Percentiles rank a stretch among this genome's conserved stretches.
These are phyloP conservation scores for Dryobates pubescens DNA, from an alignment of 2,797 vertebrate genomes.

Conservation along the genomic window DNA sequence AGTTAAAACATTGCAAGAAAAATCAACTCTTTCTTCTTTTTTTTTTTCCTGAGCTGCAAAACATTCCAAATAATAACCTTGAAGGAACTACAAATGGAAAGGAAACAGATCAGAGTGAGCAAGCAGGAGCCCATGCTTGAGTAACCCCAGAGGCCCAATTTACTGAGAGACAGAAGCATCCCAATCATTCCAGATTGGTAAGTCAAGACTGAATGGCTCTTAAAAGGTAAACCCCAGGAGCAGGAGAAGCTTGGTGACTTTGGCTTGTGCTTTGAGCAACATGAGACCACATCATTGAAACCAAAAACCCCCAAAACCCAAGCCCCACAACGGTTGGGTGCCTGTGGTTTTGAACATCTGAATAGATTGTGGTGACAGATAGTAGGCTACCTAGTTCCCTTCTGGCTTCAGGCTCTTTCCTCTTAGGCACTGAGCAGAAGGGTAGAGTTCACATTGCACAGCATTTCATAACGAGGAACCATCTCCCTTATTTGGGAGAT, in stretches of 20 bases:
- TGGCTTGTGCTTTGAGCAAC: neutral
- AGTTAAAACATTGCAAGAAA: neutral
- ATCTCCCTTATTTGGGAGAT: neutral
- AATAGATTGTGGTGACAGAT: neutral
- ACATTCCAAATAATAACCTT: neutral
- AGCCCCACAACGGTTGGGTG: neutral
- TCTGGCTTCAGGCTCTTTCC: neutral
- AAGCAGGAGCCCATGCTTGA: neutral
- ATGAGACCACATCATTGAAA: neutral
- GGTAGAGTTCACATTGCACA: neutral
- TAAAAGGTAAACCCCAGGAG: neutral
- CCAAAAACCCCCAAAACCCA: neutral
- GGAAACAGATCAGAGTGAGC: neutral
- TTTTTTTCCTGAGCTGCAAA: constrained; percentile 45
- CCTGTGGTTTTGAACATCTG: neutral
- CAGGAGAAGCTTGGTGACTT: neutral
- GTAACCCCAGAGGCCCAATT: neutral
- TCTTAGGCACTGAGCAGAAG: neutral
- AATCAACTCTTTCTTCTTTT: neutral
- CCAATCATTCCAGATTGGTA: neutral
- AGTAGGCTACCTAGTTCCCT: neutral
- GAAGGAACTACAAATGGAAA: neutral
- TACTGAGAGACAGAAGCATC: neutral
- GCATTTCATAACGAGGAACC: neutral
- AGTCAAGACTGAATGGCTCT: neutral